Percentiles rank a stretch among this genome's conserved stretches.
phyloP scores from a whole-genome alignment of 2,113 vertebrate genomes.

The Pundamilia nyererei region DNA sequence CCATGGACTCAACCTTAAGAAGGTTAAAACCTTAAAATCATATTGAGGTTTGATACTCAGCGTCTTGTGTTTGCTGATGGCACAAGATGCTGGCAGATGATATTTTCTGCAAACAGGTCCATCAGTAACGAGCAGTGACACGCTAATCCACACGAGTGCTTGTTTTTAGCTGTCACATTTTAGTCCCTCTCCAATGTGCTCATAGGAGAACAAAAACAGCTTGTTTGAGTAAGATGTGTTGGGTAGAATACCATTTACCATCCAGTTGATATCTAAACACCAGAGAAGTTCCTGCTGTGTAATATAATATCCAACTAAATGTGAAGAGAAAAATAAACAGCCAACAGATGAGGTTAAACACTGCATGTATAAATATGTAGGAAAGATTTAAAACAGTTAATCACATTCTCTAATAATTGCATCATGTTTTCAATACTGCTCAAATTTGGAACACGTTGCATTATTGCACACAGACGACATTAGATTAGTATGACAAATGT shows the following conservation, averaged over 20 bases:
- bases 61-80: background rate
- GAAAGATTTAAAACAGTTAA: background rate
- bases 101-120: background rate
- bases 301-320: background rate
- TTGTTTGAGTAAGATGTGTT: background rate
- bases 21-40: slow-evolving; percentile 68
- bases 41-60: background rate
- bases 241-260: background rate
- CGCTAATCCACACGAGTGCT: background rate
- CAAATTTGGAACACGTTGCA: background rate
- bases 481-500: background rate
- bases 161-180: background rate
- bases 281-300: background rate
- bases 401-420: background rate
- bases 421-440: background rate
- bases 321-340: background rate
- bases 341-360: background rate
- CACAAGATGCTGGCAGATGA: background rate
- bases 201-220: background rate
- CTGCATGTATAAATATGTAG: background rate
- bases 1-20: slow-evolving; percentile 93
- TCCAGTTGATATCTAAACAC: background rate
- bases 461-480: background rate
- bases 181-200: background rate
- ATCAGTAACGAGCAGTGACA: background rate